phyloP scores from a whole-genome alignment of 2,888 invertebrate species.

The Standfussiana lucernea region DNA sequence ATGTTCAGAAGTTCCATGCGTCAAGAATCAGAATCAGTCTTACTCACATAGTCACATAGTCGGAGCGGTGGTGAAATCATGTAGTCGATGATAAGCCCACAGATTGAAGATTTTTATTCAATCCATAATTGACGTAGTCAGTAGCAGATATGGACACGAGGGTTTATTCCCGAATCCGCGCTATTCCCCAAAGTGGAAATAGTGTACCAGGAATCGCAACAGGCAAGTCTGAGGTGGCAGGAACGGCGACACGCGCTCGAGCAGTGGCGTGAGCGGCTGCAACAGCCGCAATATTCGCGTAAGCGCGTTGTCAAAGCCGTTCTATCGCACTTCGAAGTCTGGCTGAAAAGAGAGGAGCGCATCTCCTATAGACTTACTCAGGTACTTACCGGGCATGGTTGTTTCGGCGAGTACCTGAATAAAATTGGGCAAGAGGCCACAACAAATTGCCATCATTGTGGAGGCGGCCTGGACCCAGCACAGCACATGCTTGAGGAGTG shows the following conservation, averaged over 20 bases:
- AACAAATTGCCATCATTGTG: too few relatives aligned
- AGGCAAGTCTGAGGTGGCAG: neutral
- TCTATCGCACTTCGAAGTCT: neutral
- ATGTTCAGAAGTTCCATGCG: slow-evolving; percentile 5
- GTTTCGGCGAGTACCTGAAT: too few relatives aligned
- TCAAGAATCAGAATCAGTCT: neutral
- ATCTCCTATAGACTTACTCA: too few relatives aligned
- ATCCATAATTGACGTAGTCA: neutral
- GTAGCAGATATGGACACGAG: too few relatives aligned
- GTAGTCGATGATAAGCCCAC: neutral
- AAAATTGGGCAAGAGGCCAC: too few relatives aligned
- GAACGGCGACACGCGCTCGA: neutral
- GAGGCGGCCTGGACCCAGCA: too few relatives aligned
- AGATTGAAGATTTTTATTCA: neutral
- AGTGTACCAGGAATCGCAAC: neutral
- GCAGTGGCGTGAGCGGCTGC: neutral
- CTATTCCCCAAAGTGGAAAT: neutral
- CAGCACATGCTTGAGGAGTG: too few relatives aligned
- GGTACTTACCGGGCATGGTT: too few relatives aligned
- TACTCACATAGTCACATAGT: too few relatives aligned
- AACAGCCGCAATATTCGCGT: neutral
- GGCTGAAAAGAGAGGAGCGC: too few relatives aligned
- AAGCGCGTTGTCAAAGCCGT: neutral
- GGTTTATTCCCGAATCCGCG: neutral
- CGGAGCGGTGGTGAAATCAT: neutral